Percentiles rank a stretch among this genome's conserved stretches.
Conservation (phyloP, 2,797 vertebrate species). For the Tapirus indicus region DNA sequence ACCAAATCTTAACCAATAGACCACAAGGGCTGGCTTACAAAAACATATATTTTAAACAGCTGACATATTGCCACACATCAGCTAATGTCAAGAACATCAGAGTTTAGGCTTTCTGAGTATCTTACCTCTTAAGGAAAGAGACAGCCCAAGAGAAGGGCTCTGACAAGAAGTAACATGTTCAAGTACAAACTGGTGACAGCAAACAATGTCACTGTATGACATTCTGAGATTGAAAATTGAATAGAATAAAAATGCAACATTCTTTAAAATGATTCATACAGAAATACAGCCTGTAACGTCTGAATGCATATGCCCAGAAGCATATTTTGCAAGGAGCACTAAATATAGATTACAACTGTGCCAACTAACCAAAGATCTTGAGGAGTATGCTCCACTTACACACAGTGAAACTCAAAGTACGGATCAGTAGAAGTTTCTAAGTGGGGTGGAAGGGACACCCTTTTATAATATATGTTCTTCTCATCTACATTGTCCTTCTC, state of each 20-base stretch:
- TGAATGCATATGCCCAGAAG: neutral
- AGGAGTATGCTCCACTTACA: neutral
- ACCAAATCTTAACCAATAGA: too few species aligned
- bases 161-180: neutral
- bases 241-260: neutral
- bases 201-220: neutral
- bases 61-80: neutral
- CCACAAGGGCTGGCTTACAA: too few species aligned
- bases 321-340: neutral
- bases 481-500: neutral
- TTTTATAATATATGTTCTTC: neutral
- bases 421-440: neutral
- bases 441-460: too few species aligned
- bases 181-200: neutral
- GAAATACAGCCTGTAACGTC: neutral
- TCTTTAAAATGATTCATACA: slow-evolving; percentile 18
- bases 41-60: neutral
- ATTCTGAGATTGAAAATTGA: neutral
- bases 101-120: neutral
- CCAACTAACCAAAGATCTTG: neutral
- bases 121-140: neutral
- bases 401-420: neutral
- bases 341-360: neutral
- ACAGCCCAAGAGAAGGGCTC: neutral
- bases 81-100: neutral